These are phyloP conservation scores for Drosophila siamana DNA, from an alignment of 2,888 invertebrate species.

Conservation along the genomic window DNA sequence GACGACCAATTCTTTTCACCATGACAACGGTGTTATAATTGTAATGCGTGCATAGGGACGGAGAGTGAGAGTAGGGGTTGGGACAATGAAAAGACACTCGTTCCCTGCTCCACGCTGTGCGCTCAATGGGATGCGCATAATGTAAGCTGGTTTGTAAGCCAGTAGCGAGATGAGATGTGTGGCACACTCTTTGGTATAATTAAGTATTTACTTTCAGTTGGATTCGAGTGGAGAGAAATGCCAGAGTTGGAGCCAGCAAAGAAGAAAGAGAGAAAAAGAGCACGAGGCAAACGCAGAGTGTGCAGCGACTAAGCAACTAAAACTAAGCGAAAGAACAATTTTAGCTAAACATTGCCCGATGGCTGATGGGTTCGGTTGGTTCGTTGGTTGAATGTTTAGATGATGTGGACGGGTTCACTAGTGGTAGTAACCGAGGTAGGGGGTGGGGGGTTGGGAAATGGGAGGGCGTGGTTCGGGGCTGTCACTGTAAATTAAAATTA, in stretches of 20 bases:
- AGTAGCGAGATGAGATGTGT: slow-evolving; percentile 38
- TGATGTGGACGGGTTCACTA: neutral
- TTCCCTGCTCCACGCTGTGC: neutral
- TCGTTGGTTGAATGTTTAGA: neutral
- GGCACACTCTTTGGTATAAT: slow-evolving; percentile 60
- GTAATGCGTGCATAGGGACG: slow-evolving; percentile 12
- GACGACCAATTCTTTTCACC: neutral
- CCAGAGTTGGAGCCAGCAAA: slow-evolving; percentile 62
- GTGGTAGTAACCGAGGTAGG: too few relatives aligned
- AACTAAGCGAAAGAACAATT: slow-evolving; percentile 73
- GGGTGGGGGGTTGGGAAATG: slow-evolving; percentile 1
- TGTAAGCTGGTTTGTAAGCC: slow-evolving; percentile 57
- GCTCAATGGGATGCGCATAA: slow-evolving; percentile 48
- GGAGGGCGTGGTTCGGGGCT: slow-evolving; percentile 37
- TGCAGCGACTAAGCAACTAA: slow-evolving; percentile 25
- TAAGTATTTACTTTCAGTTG: slow-evolving; percentile 80
- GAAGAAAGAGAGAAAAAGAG: slow-evolving; percentile 28
- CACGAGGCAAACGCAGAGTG: neutral
- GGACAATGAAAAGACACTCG: neutral
- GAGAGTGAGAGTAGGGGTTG: neutral
- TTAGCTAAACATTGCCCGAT: slow-evolving; percentile 66
- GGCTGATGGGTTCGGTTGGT: slow-evolving; percentile 16
- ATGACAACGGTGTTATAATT: slow-evolving; percentile 4
- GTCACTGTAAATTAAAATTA: slow-evolving; percentile 64
- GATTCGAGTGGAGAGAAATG: slow-evolving; percentile 43